Conservation (phyloP, 2,113 vertebrate genomes). For the Cyanoderma ruficeps region DNA sequence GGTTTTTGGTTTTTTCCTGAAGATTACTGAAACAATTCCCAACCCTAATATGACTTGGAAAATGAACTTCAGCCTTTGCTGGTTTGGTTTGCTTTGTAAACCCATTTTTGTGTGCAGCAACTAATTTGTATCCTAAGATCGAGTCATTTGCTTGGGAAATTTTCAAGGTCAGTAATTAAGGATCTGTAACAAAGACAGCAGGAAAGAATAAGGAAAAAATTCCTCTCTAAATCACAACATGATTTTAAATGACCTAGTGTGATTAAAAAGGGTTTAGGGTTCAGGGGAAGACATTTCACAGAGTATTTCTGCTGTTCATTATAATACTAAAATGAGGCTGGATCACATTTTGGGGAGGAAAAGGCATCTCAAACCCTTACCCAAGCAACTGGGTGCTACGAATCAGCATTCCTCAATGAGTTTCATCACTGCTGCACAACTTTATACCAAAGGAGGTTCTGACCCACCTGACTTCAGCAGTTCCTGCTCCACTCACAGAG, state of each 20-base stretch:
- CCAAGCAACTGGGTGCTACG: not conserved
- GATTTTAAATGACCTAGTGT: not conserved
- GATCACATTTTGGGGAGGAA: not conserved
- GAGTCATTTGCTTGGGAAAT: not conserved
- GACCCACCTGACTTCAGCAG: not conserved
- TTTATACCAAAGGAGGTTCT: not conserved
- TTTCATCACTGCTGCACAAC: not conserved
- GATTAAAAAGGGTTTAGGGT: not conserved
- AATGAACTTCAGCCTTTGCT: not conserved
- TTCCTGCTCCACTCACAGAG: not conserved
- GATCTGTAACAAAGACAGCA: not conserved
- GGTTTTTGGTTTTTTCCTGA: accelerated
- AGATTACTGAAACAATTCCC: not conserved
- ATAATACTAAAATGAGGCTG: not conserved
- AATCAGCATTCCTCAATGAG: not conserved
- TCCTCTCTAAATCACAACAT: not conserved
- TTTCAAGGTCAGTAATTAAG: not conserved
- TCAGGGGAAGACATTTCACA: not conserved
- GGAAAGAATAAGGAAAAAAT: not conserved
- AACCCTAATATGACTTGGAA: not conserved
- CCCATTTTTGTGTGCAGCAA: not conserved
- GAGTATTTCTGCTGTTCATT: not conserved
- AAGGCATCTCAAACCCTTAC: not conserved
- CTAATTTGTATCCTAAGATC: not conserved
- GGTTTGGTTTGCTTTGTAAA: not conserved